These are phyloP conservation scores for Erythrocercus mccallii DNA, from an alignment of 2,113 vertebrate genomes.

Conservation along the genomic window DNA sequence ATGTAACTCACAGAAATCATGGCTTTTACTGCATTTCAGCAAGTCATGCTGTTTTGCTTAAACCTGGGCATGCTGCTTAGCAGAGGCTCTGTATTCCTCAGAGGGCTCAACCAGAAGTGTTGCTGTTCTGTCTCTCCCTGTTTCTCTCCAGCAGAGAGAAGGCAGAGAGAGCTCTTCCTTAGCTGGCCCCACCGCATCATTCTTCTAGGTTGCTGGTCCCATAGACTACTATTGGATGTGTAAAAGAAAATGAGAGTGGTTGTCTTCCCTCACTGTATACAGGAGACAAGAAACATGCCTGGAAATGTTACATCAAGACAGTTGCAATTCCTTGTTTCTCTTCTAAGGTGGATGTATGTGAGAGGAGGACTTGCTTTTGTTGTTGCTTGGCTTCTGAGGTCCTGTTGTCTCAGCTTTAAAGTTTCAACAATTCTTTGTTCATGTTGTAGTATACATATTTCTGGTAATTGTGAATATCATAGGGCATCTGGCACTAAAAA, in stretches of 20 bases:
- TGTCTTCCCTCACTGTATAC: neutral
- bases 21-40: neutral
- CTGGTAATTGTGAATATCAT: neutral
- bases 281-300: neutral
- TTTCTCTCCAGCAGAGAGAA: neutral
- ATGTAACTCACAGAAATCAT: neutral
- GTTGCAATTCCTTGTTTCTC: neutral
- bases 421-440: neutral
- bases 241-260: neutral
- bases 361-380: neutral
- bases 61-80: neutral
- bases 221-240: neutral
- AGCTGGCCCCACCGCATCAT: neutral
- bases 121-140: neutral
- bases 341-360: neutral
- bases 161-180: neutral
- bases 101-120: neutral
- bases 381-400: neutral
- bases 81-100: neutral
- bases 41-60: neutral
- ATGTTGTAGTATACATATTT: neutral
- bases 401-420: neutral
- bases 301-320: neutral
- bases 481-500: slow-evolving; percentile 22
- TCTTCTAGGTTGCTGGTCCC: neutral